Percentiles rank a stretch among this genome's conserved stretches.
phyloP scores from a whole-genome alignment of 2,888 invertebrate genomes.

The Pandemis corylana region DNA sequence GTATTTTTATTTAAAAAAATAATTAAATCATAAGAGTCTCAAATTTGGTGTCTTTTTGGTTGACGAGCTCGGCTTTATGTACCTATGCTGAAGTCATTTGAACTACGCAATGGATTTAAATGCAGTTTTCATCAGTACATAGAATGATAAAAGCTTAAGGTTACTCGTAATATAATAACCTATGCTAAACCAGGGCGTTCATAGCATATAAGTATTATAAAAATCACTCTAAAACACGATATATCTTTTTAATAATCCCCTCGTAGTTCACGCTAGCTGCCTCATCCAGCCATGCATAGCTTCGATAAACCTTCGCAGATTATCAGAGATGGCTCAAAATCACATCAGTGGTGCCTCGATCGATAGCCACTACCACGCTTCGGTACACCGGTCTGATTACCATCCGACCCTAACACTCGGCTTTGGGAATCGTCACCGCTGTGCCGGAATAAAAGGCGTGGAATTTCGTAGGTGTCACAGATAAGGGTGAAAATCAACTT shows the following conservation, averaged over 20 bases:
- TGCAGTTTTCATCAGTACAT: too few species aligned
- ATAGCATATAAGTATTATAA: not conserved
- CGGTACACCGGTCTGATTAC: constrained; percentile 47
- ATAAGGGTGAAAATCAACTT: not conserved
- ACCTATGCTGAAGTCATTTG: too few species aligned
- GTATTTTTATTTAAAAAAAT: too few species aligned
- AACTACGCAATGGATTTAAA: too few species aligned
- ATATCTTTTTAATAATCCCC: constrained; percentile 2
- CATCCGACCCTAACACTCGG: constrained; percentile 35
- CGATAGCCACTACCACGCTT: constrained; percentile 41
- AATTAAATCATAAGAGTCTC: too few species aligned
- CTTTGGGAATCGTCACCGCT: constrained; percentile 42
- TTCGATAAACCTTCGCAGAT: constrained; percentile 33
- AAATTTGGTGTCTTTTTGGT: too few species aligned
- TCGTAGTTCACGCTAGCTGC: constrained; percentile 3
- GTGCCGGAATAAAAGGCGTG: constrained; percentile 49
- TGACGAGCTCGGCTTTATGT: too few species aligned
- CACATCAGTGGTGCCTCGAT: constrained; percentile 31
- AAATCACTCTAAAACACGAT: constrained; percentile 2
- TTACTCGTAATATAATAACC: too few species aligned
- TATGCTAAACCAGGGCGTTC: too few species aligned
- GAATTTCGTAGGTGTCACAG: not conserved
- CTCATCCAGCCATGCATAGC: constrained; percentile 16
- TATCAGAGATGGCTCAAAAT: constrained; percentile 35
- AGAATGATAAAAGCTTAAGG: too few species aligned